These are phyloP conservation scores for Thymelicus acteon DNA, from an alignment of 2,888 invertebrate genomes.

Conservation along the genomic window DNA sequence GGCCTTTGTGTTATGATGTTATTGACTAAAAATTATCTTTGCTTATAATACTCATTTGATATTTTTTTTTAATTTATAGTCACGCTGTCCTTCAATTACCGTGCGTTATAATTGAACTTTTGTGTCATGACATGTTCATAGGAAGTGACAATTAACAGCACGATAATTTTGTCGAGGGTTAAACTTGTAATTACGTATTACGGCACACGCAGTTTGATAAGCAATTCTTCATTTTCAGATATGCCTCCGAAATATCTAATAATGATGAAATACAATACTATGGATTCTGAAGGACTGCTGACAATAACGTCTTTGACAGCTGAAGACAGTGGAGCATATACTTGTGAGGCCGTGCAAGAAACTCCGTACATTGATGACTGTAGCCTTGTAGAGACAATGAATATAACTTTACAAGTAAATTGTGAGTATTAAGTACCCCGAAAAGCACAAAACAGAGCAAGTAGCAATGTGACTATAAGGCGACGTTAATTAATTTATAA, in stretches of 20 bases:
- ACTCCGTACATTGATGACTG: constrained; percentile 54
- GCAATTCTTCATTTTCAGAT: constrained; percentile 47
- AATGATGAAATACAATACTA: constrained; percentile 66
- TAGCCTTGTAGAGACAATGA: constrained; percentile 46
- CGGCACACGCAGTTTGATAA: neutral
- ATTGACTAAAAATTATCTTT: too few species aligned
- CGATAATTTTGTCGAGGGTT: constrained; percentile 3
- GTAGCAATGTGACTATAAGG: too few species aligned
- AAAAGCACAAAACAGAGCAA: too few species aligned
- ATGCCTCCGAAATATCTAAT: constrained; percentile 60
- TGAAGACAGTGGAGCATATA: constrained; percentile 64
- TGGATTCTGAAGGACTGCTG: constrained; percentile 66
- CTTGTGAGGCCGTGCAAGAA: constrained; percentile 63
- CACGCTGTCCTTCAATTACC: neutral
- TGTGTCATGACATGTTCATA: constrained; percentile 14
- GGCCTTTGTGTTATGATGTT: too few species aligned
- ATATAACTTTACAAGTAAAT: constrained; percentile 66
- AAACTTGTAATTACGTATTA: constrained; percentile 9
- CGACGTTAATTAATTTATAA: too few species aligned
- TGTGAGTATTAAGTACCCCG: constrained; percentile 54
- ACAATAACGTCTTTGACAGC: constrained; percentile 62
- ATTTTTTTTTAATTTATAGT: too few species aligned
- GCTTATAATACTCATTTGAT: too few species aligned
- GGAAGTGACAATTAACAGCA: constrained; percentile 18
- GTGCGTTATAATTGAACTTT: constrained; percentile 9